Conservation (phyloP, 2,888 invertebrate species). For the Chirona hameri region DNA sequence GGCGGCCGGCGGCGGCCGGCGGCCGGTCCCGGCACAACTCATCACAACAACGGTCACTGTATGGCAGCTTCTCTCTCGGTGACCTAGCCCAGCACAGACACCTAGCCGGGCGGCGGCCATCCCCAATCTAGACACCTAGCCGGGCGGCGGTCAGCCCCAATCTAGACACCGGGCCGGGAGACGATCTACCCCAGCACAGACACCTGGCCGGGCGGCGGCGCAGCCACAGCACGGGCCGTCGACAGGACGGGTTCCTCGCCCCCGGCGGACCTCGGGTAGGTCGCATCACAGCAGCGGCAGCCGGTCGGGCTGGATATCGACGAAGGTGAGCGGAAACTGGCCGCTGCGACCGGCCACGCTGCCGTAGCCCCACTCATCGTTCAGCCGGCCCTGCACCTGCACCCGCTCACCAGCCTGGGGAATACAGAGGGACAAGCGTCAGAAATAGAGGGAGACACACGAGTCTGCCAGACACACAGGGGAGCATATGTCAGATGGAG, state of each 20-base stretch:
- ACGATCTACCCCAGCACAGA: too few relatives aligned
- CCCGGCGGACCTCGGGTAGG: too few relatives aligned
- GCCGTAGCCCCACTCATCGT: slow-evolving; percentile 74
- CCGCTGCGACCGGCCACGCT: slow-evolving; percentile 63
- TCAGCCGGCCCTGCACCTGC: slow-evolving; percentile 62
- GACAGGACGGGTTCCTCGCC: too few relatives aligned
- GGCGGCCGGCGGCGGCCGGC: background rate
- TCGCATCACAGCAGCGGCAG: slow-evolving; percentile 28
- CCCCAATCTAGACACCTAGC: too few relatives aligned
- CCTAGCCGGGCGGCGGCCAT: too few relatives aligned
- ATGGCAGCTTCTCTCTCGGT: too few relatives aligned
- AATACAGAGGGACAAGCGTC: slow-evolving; percentile 41
- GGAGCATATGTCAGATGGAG: background rate
- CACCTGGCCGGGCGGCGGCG: too few relatives aligned
- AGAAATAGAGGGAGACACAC: background rate
- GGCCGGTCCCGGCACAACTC: background rate
- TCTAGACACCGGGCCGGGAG: too few relatives aligned
- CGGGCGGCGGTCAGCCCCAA: too few relatives aligned
- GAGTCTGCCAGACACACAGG: background rate
- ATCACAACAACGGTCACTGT: too few relatives aligned
- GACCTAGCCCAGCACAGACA: too few relatives aligned
- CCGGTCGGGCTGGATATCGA: slow-evolving; percentile 55
- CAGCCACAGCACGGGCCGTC: too few relatives aligned
- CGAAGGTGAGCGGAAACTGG: slow-evolving; percentile 75
- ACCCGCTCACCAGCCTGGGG: slow-evolving; percentile 60